phyloP scores from a whole-genome alignment of 2,888 invertebrate genomes.

The Tuberolachnus salignus region DNA sequence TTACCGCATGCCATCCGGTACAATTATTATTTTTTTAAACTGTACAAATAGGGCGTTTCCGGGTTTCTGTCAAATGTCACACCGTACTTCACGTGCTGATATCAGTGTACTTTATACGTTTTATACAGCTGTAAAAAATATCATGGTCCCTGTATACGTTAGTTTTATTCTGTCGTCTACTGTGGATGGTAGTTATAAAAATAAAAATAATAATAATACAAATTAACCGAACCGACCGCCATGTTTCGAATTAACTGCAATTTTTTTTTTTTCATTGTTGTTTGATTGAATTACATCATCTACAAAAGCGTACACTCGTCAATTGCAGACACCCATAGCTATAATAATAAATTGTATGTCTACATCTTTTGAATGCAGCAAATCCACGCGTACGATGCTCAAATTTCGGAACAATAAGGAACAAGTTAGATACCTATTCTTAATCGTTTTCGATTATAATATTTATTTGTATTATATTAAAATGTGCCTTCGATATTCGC shows the following conservation, averaged over 20 bases:
- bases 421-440: constrained; percentile 33
- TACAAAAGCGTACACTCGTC: constrained; percentile 6
- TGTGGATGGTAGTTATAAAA: not conserved
- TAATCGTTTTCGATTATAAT: too few species aligned
- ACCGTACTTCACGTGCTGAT: not conserved
- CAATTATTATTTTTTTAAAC: constrained; percentile 1
- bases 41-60: constrained; percentile 23
- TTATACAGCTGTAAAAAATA: not conserved
- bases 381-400: constrained; percentile 20
- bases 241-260: constrained; percentile 36
- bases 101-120: not conserved
- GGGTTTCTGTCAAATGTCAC: constrained; percentile 37
- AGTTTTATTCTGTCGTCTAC: constrained; percentile 32
- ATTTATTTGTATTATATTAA: too few species aligned
- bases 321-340: too few species aligned
- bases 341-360: too few species aligned
- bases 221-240: not conserved
- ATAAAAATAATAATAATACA: too few species aligned
- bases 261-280: constrained; percentile 17
- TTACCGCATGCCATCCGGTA: not conserved
- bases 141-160: not conserved
- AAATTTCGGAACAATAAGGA: constrained; percentile 50
- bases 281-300: constrained; percentile 32
- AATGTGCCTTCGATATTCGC: too few species aligned
- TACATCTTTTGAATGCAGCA: not conserved